Conservation (phyloP, 1,140 invertebrate genomes). For the Pseudomyrmex cubaensis region DNA sequence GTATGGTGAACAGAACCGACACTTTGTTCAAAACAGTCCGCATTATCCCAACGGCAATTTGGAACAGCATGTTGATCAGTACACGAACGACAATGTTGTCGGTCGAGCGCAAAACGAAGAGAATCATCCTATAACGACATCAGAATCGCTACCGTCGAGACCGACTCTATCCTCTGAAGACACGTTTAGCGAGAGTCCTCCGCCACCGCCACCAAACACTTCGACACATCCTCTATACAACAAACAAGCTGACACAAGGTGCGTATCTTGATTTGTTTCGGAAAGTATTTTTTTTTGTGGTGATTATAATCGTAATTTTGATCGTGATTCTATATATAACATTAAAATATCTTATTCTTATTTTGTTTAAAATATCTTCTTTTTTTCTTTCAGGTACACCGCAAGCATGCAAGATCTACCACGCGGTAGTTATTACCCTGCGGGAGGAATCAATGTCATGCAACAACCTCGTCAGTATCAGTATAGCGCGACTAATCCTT, state of each 20-base stretch:
- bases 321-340: not conserved
- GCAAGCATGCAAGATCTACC: constrained; percentile 91
- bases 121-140: constrained; percentile 16
- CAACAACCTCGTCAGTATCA: constrained; percentile 84
- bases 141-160: constrained; percentile 63
- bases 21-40: constrained; percentile 60
- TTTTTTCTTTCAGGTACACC: constrained; percentile 83
- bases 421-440: constrained; percentile 90
- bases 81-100: constrained; percentile 66
- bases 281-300: not conserved
- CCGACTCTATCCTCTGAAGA: constrained; percentile 77
- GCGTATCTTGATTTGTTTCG: not conserved
- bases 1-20: constrained; percentile 75
- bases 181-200: constrained; percentile 86
- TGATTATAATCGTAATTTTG: not conserved
- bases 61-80: constrained; percentile 74
- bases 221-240: constrained; percentile 90
- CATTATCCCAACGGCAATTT: constrained; percentile 77
- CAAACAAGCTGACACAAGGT: constrained; percentile 82
- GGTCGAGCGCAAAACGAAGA: constrained; percentile 68
- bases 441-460: constrained; percentile 76
- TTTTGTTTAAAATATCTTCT: not conserved
- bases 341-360: not conserved
- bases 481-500: constrained; percentile 90
- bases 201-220: constrained; percentile 90